phyloP scores from a whole-genome alignment of 2,113 vertebrate genomes.

The Oryzias celebensis region DNA sequence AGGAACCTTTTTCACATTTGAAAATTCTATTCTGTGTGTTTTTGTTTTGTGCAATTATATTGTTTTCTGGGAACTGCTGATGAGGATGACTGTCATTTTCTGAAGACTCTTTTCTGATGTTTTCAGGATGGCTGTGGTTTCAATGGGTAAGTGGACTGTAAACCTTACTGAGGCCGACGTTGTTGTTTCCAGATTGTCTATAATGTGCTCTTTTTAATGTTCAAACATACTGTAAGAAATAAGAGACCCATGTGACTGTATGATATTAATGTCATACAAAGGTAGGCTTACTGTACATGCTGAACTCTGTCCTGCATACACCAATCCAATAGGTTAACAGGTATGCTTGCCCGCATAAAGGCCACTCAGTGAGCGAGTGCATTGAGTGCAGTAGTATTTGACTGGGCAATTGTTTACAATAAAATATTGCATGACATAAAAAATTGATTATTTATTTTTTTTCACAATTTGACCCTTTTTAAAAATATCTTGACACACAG shows the following conservation, averaged over 20 bases:
- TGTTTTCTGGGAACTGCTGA: no score
- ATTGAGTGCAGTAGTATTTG: constrained; percentile 51
- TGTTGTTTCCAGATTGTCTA: constrained; percentile 10
- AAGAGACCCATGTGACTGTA: constrained; percentile 4
- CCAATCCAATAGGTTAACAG: constrained; percentile 47
- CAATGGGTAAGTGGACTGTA: neutral
- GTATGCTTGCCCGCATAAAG: constrained; percentile 26
- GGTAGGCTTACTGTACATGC: constrained; percentile 18
- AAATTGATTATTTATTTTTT: neutral
- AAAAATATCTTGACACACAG: neutral
- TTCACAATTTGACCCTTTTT: neutral
- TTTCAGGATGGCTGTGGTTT: neutral
- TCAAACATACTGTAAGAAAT: constrained; percentile 16
- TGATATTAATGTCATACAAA: constrained; percentile 4
- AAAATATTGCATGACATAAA: constrained; percentile 13
- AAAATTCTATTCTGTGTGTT: no score
- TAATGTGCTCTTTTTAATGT: constrained; percentile 1
- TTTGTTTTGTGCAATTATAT: no score
- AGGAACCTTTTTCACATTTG: no score
- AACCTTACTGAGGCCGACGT: neutral
- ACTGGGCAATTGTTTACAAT: constrained; percentile 26
- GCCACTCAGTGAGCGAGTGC: constrained; percentile 26
- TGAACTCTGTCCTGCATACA: constrained; percentile 14
- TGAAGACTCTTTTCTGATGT: no score
- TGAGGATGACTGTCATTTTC: no score